Evolutionary conservation across 2,797 vertebrate genomes (phyloP), one percentile per base, ranked within the genome.

Genomic region (Coccyzus lansbergi): DNA sequence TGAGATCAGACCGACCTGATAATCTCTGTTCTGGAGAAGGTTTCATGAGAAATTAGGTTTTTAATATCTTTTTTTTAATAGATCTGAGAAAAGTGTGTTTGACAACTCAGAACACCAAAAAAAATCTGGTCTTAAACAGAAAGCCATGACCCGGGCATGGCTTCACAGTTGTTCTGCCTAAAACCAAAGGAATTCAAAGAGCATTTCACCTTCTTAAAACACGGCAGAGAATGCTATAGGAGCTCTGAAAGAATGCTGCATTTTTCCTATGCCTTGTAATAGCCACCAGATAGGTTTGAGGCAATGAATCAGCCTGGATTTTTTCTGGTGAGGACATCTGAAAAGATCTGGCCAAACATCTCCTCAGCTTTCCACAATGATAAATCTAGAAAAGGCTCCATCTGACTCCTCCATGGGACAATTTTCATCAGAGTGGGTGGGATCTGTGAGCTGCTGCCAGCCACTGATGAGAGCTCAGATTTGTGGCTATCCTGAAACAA

Each of bases 271-370:
- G 36, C 60, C 83, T 69, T 0, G 83, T 93, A 94, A 93, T 94
- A 89, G 92, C 80, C 95, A 95, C 92, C 74, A 93, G 80, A 40
- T 56, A 64, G 63, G 83, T 92, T 93, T 88, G 83, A 74, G 64
- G 63, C 83, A 65, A 25, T 90, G 85, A 92, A 83, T 91, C 76
- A 94, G 87, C 63, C 64, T 52, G 79, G 70, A 83, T 80, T 79
- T 64, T 80, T 93, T 68, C 67, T 86, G 86, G 56, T 83, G 84
- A 82, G 85, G 71, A 72, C 62, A 93, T 69, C 40, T 40, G 22
- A 70, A 59, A 69, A 87, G 67, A 75, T 49, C 49, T 6, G 5
- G 76, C 64, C 77, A 91, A 64, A 83, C 34, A 90, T 29, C 46
- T 90, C 46, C 59, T 83, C 38, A 36, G 48, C 55, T 92, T 83